These are phyloP conservation scores for Icerya purchasi DNA, from an alignment of 2,888 invertebrate genomes.

Conservation along the genomic window DNA sequence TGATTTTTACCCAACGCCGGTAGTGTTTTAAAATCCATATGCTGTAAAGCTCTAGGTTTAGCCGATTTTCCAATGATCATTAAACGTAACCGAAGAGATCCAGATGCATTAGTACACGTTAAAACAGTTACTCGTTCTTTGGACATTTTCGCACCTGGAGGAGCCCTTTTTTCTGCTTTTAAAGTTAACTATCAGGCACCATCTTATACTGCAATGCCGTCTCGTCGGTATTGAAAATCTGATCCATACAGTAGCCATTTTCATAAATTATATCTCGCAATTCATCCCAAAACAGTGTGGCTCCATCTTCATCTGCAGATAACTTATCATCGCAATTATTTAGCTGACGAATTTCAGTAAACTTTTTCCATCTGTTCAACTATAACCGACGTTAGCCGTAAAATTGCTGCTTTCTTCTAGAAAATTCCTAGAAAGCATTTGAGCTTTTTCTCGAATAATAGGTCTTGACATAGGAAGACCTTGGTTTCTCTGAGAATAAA, in stretches of 20 bases:
- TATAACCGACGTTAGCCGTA: conserved; percentile 15
- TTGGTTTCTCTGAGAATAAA: too few species aligned
- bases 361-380: conserved; percentile 19
- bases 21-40: too few species aligned
- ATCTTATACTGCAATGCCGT: conserved; percentile 19
- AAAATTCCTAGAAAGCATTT: neutral
- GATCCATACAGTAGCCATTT: too few species aligned
- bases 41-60: conserved; percentile 18
- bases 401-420: conserved; percentile 1
- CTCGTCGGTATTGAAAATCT: conserved; percentile 20
- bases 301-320: conserved; percentile 14
- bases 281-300: conserved; percentile 15
- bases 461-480: neutral
- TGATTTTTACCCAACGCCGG: conserved; percentile 17
- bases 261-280: conserved; percentile 12
- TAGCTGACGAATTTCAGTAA: conserved; percentile 18
- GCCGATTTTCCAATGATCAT: conserved; percentile 20
- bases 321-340: conserved; percentile 16
- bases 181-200: conserved; percentile 18
- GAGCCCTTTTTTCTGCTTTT: conserved; percentile 17
- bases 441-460: neutral
- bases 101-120: conserved; percentile 19
- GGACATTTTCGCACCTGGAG: conserved; percentile 18
- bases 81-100: conserved; percentile 18
- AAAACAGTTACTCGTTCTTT: conserved; percentile 20